Evolutionary conservation across 92 coral and sea anemone species (phyloP), one percentile per base, ranked within the genome.

Genomic region (Parazoanthus darwini): DNA sequence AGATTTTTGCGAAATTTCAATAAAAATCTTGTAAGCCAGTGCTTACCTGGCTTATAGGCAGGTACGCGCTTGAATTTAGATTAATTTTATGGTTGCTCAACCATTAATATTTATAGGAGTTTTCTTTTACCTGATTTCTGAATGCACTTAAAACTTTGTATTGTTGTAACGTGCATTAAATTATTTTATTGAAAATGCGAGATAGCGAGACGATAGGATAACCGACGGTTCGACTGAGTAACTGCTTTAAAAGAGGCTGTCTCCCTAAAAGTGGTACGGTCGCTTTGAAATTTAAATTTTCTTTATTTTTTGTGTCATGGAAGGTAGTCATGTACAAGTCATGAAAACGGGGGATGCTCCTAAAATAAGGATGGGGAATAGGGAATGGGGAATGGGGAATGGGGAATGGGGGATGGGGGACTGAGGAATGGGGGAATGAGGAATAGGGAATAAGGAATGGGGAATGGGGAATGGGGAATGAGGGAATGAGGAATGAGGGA

Each of bases 41-140:
- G 79, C 79, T 75, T 75, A 75, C 79, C 79, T 75, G 79, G 79
- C 79, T 75, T 75, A 75, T 75, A 75, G 44, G 44, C 79, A 75
- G 44, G 79, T 75, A 75, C 79, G 44, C 79, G 79, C 79, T 33
- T 75, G 78, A 74, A 74, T 74, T 74, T 74, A 74, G 78, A 74
- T 33, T 74, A 74, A 74, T 74, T 74, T 74, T 74, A 74, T 74
- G 78, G 78, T 74, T 74, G 78, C 46, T 74, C 78, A 74, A 67
- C 78, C 78, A 33, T 33, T 33, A 74, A 35, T 35, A 74, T 74
- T 74, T 74, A 35, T 74, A 74, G 78, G 22, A 74, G 78, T 74
- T 74, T 74, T 74, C 78, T 74, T 74, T 74, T 74, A 74, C 78
- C 46, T 74, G 78, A 74, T 74, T 74, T 74, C 78, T 74, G 78